Percentiles rank a stretch among this genome's conserved stretches.
phyloP scores from a whole-genome alignment of 2,888 invertebrate species.

The Cheiracanthium punctorium region DNA sequence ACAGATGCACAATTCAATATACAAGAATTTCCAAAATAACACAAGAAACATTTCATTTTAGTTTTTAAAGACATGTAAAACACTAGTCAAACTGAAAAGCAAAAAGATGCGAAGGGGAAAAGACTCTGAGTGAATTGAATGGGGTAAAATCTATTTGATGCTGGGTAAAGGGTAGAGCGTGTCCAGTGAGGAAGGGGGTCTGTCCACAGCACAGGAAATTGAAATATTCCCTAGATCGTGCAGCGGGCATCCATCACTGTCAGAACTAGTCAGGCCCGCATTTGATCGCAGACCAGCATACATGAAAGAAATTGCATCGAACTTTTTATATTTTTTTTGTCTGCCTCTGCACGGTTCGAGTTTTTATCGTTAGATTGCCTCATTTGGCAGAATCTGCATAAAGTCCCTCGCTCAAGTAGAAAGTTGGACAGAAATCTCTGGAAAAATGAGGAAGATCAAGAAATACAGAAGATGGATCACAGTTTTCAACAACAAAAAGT shows the following conservation, averaged over 20 bases:
- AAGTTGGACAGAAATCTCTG: neutral
- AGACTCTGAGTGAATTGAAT: neutral
- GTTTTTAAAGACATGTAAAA: neutral
- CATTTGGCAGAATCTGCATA: constrained; percentile 40
- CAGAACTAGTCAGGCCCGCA: constrained; percentile 40
- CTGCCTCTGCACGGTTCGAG: neutral
- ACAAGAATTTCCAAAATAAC: too few species aligned
- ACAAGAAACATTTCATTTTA: too few species aligned
- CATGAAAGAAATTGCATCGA: constrained; percentile 40
- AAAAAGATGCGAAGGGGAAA: constrained; percentile 4
- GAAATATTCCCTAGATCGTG: constrained; percentile 67
- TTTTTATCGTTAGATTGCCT: constrained; percentile 19
- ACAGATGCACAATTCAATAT: too few species aligned
- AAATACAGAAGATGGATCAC: constrained; percentile 3
- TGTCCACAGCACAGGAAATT: constrained; percentile 62
- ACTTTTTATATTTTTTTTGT: neutral
- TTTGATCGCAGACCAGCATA: constrained; percentile 42
- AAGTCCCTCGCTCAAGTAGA: neutral
- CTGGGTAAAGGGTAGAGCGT: constrained; percentile 6
- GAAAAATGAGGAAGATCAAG: neutral
- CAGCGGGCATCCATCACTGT: constrained; percentile 66
- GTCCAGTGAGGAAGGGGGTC: constrained; percentile 63
- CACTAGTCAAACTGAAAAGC: too few species aligned
- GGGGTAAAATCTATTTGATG: constrained; percentile 3
- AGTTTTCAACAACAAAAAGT: neutral